These are phyloP conservation scores for Pteropus rufus DNA, from an alignment of 2,797 vertebrate species.

Conservation along the genomic window DNA sequence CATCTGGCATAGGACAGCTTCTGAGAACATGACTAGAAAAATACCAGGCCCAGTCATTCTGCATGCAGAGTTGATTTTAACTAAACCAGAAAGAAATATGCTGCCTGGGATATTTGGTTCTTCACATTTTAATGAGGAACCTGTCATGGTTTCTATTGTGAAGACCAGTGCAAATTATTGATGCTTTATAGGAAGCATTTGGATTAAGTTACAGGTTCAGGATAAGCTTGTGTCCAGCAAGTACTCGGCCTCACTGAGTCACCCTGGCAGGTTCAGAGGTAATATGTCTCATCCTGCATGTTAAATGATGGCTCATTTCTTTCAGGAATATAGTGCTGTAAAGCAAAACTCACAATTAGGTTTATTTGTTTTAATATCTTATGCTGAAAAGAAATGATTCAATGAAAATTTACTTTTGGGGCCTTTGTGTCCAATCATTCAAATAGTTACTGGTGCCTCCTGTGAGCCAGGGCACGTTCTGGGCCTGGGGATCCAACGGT, in stretches of 20 bases:
- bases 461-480: not conserved
- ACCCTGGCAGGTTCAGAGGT: not conserved
- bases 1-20: slow-evolving; percentile 30
- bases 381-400: not conserved
- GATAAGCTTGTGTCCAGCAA: not conserved
- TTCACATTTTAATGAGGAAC: slow-evolving; percentile 58
- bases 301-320: not conserved
- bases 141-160: slow-evolving; percentile 13
- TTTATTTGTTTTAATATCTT: not conserved
- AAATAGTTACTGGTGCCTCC: not conserved
- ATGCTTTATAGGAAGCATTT: not conserved
- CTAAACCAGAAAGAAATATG: slow-evolving; percentile 40
- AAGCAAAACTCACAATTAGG: not conserved
- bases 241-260: not conserved
- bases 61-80: slow-evolving; percentile 20
- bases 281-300: not conserved
- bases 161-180: not conserved
- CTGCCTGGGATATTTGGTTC: not conserved
- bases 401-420: not conserved
- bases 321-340: not conserved
- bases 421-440: not conserved
- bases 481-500: not conserved
- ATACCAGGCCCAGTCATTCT: not conserved
- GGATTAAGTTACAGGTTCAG: not conserved
- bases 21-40: not conserved